Conservation (phyloP, 2,113 vertebrate species). For the Hylia prasina region DNA sequence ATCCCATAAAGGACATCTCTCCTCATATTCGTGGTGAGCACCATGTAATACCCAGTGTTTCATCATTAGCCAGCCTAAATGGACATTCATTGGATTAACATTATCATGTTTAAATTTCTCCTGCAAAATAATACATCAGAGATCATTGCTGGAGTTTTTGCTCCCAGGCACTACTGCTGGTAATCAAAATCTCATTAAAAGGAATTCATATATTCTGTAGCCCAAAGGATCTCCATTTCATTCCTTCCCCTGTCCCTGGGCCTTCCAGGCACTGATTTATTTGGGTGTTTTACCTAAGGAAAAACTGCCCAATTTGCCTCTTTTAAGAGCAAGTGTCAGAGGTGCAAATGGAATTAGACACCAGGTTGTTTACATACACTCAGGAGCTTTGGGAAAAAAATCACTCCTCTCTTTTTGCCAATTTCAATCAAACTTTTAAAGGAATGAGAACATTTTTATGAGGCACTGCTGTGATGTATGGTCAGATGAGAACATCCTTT, state of each 20-base stretch:
- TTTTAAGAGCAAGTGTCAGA: not conserved
- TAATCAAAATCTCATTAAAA: conserved; percentile 67
- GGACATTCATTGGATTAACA: conserved; percentile 51
- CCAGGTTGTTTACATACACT: not conserved
- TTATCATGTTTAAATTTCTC: conserved; percentile 25
- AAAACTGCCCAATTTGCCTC: not conserved
- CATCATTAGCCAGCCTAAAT: conserved; percentile 34
- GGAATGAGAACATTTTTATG: not conserved
- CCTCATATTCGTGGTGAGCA: not conserved
- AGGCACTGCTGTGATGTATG: not conserved
- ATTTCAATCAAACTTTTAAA: not conserved
- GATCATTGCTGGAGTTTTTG: conserved; percentile 18
- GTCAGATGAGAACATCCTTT: not conserved
- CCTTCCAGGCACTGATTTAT: not conserved
- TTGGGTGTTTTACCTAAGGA: not conserved
- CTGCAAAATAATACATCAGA: conserved; percentile 28
- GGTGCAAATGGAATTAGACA: not conserved
- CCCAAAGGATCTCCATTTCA: conserved; percentile 18
- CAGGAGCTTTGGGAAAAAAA: not conserved
- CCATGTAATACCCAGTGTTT: conserved; percentile 1
- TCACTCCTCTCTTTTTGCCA: not conserved
- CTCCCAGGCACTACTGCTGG: conserved; percentile 24
- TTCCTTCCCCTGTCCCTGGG: not conserved
- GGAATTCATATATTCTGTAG: conserved; percentile 36
- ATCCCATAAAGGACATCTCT: conserved; percentile 46